A percentile compares a stretch with the other conserved stretches of the same genome.
Evolutionary conservation across 2,113 vertebrate species (phyloP).

Genomic region (Sander vitreus): DNA sequence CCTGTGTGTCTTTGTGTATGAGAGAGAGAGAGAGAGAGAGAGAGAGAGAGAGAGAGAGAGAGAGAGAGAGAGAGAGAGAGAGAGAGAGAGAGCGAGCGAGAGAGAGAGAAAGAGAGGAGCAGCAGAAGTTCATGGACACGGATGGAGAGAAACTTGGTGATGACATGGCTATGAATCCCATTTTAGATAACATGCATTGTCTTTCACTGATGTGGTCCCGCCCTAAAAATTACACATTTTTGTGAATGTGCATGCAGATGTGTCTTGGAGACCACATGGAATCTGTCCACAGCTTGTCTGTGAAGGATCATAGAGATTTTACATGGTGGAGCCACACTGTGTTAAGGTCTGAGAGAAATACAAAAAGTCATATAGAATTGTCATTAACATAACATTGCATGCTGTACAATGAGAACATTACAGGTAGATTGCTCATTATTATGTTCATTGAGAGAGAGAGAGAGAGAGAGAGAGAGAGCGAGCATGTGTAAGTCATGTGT

Average conservation of each 20-base stretch:
- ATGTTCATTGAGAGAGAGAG: constrained; percentile 7
- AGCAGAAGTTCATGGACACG: constrained; percentile 70
- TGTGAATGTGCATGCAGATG: constrained; percentile 19
- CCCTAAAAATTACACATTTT: background rate
- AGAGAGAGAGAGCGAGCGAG: too few species aligned
- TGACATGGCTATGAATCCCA: constrained; percentile 34
- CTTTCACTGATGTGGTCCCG: constrained; percentile 19
- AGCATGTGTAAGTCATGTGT: constrained; percentile 19
- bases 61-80: background rate
- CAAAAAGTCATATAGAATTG: constrained; percentile 4
- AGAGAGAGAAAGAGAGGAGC: constrained; percentile 35
- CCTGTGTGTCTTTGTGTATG: constrained; percentile 3
- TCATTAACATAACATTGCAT: constrained; percentile 16
- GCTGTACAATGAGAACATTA: constrained; percentile 53
- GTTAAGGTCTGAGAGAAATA: constrained; percentile 16
- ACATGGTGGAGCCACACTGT: background rate
- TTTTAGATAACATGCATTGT: constrained; percentile 16
- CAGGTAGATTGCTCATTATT: constrained; percentile 62
- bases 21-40: constrained; percentile 1
- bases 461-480: constrained; percentile 5
- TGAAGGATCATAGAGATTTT: constrained; percentile 28
- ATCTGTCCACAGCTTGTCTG: constrained; percentile 13
- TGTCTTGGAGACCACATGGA: background rate
- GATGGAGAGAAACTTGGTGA: constrained; percentile 53
- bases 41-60: constrained; percentile 9